Percentiles rank a stretch among this genome's conserved stretches.
phyloP scores from a whole-genome alignment of 2,113 vertebrate species.

The Microtus montanus region DNA sequence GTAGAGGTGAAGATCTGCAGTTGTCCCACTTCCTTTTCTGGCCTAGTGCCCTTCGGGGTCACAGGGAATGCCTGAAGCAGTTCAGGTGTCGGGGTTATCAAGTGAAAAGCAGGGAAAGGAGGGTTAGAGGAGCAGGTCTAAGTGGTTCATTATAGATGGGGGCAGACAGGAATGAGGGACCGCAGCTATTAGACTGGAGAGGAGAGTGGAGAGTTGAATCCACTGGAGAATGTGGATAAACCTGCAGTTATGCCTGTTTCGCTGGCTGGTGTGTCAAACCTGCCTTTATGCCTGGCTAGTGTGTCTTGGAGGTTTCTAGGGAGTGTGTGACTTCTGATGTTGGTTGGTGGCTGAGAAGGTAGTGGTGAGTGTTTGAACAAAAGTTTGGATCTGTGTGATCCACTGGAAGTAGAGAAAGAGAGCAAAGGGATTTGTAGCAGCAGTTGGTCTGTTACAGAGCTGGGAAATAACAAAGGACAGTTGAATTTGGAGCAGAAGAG shows the following conservation, averaged over 20 bases:
- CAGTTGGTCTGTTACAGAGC: background rate
- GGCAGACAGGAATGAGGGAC: background rate
- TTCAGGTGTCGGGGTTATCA: background rate
- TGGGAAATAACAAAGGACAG: accelerated
- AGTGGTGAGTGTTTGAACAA: background rate
- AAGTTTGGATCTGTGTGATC: background rate
- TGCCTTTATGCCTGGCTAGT: background rate
- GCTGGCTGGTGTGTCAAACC: background rate
- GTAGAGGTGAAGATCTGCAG: background rate
- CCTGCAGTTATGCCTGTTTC: background rate
- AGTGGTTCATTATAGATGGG: background rate
- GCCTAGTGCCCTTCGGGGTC: background rate
- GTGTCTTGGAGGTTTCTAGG: background rate
- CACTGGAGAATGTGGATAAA: background rate
- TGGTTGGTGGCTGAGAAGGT: background rate
- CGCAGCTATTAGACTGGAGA: background rate
- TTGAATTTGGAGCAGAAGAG: background rate
- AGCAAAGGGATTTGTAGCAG: background rate
- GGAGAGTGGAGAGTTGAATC: background rate
- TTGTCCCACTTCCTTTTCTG: background rate
- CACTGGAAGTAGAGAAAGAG: background rate
- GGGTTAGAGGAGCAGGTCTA: background rate
- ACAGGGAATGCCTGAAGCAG: background rate
- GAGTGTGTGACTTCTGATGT: background rate
- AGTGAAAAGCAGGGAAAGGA: background rate